Percentiles rank a stretch among this genome's conserved stretches.
Conservation (phyloP, 2,113 vertebrate genomes). For the Pelobates fuscus region DNA sequence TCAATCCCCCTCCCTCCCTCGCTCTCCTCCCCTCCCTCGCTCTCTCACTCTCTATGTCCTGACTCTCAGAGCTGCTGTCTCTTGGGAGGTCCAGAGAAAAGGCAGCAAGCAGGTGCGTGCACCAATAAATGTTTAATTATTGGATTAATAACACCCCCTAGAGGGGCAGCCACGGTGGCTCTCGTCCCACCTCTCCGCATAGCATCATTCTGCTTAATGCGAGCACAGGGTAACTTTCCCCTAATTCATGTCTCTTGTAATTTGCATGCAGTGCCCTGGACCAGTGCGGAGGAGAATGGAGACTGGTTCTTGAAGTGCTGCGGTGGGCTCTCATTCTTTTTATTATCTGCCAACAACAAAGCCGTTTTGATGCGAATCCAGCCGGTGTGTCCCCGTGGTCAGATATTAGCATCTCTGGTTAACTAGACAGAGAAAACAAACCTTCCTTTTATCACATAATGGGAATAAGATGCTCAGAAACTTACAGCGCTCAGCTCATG, state of each 20-base stretch:
- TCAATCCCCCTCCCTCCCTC: slow-evolving; percentile 64
- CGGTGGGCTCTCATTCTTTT: no score
- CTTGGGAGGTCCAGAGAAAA: slow-evolving; percentile 54
- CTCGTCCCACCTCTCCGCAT: background rate
- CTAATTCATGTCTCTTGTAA: background rate
- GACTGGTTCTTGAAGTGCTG: background rate
- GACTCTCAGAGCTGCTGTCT: no score
- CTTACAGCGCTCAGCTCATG: background rate
- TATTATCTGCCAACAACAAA: slow-evolving; percentile 3
- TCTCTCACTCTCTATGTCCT: slow-evolving; percentile 58
- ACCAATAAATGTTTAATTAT: slow-evolving; percentile 89
- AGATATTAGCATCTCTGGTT: background rate
- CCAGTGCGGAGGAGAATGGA: background rate
- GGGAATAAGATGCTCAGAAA: background rate
- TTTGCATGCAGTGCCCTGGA: slow-evolving; percentile 6
- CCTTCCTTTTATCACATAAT: slow-evolving; percentile 16
- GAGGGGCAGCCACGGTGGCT: slow-evolving; percentile 56
- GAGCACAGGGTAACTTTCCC: slow-evolving; percentile 4
- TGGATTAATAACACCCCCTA: slow-evolving; percentile 83
- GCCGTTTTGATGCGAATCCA: background rate
- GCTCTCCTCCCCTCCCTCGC: slow-evolving; percentile 68
- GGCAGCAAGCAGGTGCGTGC: slow-evolving; percentile 83
- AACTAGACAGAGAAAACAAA: background rate
- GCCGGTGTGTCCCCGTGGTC: background rate
- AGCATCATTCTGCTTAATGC: slow-evolving; percentile 25